phyloP scores from a whole-genome alignment of 64 coral and sea anemone genomes.

The Montipora cactus region DNA sequence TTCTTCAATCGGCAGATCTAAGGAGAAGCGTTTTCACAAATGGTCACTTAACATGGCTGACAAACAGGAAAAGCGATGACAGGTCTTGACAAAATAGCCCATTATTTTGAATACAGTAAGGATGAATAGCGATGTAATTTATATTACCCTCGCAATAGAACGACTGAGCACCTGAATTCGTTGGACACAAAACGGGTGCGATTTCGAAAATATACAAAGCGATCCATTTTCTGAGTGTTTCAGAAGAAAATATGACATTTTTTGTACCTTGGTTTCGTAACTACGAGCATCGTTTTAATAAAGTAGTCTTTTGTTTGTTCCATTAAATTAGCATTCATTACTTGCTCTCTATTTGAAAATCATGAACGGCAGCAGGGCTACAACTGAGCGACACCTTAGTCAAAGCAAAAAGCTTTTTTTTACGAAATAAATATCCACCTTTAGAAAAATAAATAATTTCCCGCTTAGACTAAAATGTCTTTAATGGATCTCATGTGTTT shows the following conservation, averaged over 20 bases:
- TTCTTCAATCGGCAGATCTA: neutral
- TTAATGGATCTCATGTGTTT: neutral
- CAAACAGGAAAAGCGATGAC: neutral
- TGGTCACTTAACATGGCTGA: neutral
- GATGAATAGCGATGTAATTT: conserved; percentile 1
- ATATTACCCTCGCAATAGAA: neutral
- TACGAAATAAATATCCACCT: neutral
- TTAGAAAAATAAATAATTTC: neutral
- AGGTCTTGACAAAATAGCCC: neutral
- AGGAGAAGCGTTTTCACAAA: neutral
- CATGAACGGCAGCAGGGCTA: neutral
- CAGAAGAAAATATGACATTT: conserved; percentile 30
- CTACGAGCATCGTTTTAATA: conserved; percentile 3
- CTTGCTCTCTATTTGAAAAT: neutral
- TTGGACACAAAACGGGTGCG: neutral
- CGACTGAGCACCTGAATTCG: conserved; percentile 1
- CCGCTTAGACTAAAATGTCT: neutral
- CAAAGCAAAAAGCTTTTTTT: neutral
- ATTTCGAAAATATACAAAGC: neutral
- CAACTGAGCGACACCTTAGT: neutral
- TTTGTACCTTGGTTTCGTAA: conserved; percentile 16
- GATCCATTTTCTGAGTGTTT: neutral
- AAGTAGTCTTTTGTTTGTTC: conserved; percentile 15
- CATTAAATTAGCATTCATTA: conserved; percentile 39
- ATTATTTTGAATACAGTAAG: conserved; percentile 1